Base-by-base conservation (phyloP, 2,888 invertebrate genomes). In the Diplazon laetatorius region DNA sequence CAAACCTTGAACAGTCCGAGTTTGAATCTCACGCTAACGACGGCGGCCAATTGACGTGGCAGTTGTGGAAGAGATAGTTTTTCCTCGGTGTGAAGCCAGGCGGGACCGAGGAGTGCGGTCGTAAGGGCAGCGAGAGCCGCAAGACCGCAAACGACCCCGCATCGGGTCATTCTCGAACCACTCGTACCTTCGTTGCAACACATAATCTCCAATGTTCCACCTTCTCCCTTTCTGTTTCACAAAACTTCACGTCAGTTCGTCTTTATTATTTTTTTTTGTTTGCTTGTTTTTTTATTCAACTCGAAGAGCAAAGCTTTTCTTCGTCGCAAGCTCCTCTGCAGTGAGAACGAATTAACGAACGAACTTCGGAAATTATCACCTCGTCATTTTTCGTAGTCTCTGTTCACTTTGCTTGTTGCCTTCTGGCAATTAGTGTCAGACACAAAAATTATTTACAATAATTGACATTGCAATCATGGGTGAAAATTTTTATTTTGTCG, bases 71-170 rank as follows among this genome's bases (percentile, higher is more conserved):
- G 77, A 35, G 82, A 82, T 39, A 89, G 82, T 77, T 86, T 87
- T 76, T 91, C 91, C 75, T 91, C 91, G 48, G 91, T 91, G 78
- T 89, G 90, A 46, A 91, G 87, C 90, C 91, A 91, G 18, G 90
- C 89, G 10, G 91, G 90, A n/a, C 90, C 90, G 48, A 90, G 80
- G 42, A 90, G 85, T 1, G 90, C 90, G 10, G 89, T 88, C 69
- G 89, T 85, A 14, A 91, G 86, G 16, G 91, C 91, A 0, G 88
- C 90, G 12, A 91, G 85, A 1, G 91, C 91, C 18, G 91, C 90
- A 74, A 91, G 84, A 57, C 91, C 90, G 69, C 90, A 90, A 57
- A 91, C 83, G 44, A 91, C 85, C 50, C 90, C 90, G 76, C 90
- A 90, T 75, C 90, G 86, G 68, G 90, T 90, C 88, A 90, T 85